Evolutionary conservation across 2,797 vertebrate species (phyloP), one percentile per base, ranked within the genome.

Genomic region (Xenops minutus): DNA sequence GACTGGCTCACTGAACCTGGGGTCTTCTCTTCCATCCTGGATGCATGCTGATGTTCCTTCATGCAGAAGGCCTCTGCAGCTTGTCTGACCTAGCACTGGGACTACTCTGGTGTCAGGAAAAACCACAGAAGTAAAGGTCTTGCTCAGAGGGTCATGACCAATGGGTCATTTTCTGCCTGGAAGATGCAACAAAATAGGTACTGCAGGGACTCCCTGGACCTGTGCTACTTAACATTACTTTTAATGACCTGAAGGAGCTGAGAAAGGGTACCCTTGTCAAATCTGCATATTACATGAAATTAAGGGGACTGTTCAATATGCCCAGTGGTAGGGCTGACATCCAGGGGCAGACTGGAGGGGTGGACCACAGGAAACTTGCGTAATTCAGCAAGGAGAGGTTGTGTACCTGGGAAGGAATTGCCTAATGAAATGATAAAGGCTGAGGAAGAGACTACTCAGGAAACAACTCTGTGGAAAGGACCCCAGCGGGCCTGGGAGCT

Each of bases 121-220:
- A 27, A 3, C 11, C 29, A 22, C 37, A 34, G 12, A 43, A 69
- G 17, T 23, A 36, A 62, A 10, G 34, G 21, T 21, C 18, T 62
- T 30, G 11, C 27, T 48, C 48, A 74, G 27, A 73, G 39, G 10
- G n/a, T 29, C 32, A 32, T 18, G n/a, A 7, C 7, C 36, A 36
- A 30, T 0, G 1, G 9, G 34, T 27, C 1, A 0, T 41, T 11
- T 21, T 76, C 23, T 51, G 20, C 20, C 46, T 41, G 32, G 23
- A 66, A 34, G 32, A 41, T 64, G 36, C 19, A 59, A 48, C 14
- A 11, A 37, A 10, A 22, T 14, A 29, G 39, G 30, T 13, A 27
- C 30, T 3, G 1, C 27, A 51, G 48, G 27, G 6, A 2, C 27
- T 59, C 64, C 48, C 49, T 54, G 79, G 36, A 19, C 12, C 19